Evolutionary conservation across 92 coral and sea anemone species (phyloP).

Genomic region (Zoanthus solanderi): DNA sequence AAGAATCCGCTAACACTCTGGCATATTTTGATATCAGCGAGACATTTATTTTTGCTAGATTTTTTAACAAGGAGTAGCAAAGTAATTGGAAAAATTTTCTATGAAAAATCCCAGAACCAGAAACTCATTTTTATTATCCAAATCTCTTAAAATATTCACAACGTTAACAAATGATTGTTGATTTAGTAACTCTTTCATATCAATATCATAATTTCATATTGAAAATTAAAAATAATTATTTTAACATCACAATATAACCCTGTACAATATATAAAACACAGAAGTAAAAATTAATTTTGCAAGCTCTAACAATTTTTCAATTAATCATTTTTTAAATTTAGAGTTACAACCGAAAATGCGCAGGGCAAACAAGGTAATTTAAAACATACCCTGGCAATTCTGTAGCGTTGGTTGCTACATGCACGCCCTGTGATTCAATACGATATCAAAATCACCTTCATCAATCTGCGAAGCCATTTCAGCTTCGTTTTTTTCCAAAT

Average conservation of each 20-base stretch:
- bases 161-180: neutral
- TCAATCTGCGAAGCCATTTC: neutral
- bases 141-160: constrained; percentile 11
- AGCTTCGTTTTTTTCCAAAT: neutral
- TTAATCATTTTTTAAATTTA: neutral
- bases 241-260: neutral
- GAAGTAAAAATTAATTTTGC: neutral
- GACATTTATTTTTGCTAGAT: no score
- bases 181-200: neutral
- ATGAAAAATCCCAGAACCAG: no score
- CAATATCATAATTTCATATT: neutral
- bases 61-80: no score
- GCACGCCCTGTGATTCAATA: neutral
- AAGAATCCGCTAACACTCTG: no score
- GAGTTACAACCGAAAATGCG: neutral
- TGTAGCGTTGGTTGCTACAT: neutral
- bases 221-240: neutral
- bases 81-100: no score
- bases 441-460: neutral
- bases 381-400: no score
- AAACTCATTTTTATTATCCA: neutral
- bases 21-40: no score
- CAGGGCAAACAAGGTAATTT: neutral
- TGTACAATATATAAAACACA: constrained; percentile 32
- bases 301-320: neutral